Base-by-base conservation (phyloP, 2,888 invertebrate genomes). In the Dicyrtomina minuta region DNA sequence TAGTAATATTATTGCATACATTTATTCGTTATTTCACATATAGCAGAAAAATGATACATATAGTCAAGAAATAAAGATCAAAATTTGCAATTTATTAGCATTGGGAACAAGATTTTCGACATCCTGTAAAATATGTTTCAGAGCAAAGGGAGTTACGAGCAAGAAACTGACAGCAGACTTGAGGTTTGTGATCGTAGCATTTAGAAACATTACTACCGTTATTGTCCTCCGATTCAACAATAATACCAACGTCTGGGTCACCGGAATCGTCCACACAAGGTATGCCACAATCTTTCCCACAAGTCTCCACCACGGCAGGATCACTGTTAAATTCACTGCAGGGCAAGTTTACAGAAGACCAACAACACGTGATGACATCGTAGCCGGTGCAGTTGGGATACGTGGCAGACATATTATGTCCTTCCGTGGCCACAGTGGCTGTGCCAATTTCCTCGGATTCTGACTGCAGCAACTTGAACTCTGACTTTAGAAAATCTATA, bases 111-210 rank as follows among this genome's bases (percentile, higher is more conserved):
- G 33, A 33, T 39, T 58, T 58, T 20, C 27, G 27, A 39, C 58
- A 58, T 10, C 58, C 58, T 3, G 27, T 17, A 27, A 33, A 17
- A 2, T 33, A n/a, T 1, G 27, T 2, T 8, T 17, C 39, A 17
- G 33, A 27, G 20, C 58, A 58, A 15, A 58, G 27, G 33, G 17
- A 17, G n/a, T 58, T 33, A 1, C 12, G 13, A 1, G 13, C 10
- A 2, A 58, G 12, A 33, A 27, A 58, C n/a, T 58, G 17, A 58
- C 58, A 58, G 33, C 58, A 58, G 10, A 58, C 39, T 27, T 26
- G n/a, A n/a, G 58, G 58, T 39, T 58, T 58, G 26, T 58, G 33
- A 58, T 58, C 58, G 17, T 33, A 27, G 20, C 58, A 58, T 17
- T 17, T n/a, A 8, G 51, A 17, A 26, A n/a, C 39, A 17, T 17